Conservation (phyloP, 2,113 vertebrate species). For the Calypte anna region DNA sequence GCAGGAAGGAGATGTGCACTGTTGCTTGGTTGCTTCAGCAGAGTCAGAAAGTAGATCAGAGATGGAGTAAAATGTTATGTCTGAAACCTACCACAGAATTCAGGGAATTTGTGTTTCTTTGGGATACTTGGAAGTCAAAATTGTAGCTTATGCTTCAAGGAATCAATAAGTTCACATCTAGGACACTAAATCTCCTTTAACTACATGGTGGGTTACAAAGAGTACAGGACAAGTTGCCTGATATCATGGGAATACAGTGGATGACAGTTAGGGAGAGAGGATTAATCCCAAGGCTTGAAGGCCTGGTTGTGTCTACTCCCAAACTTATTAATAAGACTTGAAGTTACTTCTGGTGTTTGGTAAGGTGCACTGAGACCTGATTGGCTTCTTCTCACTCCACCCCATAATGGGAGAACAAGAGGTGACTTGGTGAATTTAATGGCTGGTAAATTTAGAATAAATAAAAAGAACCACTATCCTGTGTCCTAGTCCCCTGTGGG, state of each 20-base stretch:
- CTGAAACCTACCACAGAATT: neutral
- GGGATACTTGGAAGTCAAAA: neutral
- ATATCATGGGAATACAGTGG: neutral
- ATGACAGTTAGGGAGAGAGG: neutral
- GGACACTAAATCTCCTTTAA: neutral
- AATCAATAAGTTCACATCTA: neutral
- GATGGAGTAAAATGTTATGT: neutral
- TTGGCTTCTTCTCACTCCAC: neutral
- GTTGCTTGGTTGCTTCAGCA: neutral
- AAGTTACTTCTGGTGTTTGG: neutral
- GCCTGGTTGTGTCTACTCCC: neutral
- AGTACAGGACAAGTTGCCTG: neutral
- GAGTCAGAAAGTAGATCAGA: neutral
- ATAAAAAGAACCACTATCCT: constrained; percentile 9
- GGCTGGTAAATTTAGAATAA: constrained; percentile 57
- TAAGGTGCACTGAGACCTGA: neutral
- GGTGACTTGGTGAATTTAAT: constrained; percentile 39
- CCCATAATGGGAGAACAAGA: constrained; percentile 9
- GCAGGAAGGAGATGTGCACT: neutral
- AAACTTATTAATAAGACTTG: neutral
- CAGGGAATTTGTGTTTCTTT: neutral
- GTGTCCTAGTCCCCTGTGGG: constrained; percentile 29
- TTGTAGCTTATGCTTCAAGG: neutral
- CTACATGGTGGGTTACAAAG: neutral
- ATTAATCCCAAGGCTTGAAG: constrained; percentile 2